Conservation (phyloP, 1,140 invertebrate genomes). For the Lepidurus couesii region DNA sequence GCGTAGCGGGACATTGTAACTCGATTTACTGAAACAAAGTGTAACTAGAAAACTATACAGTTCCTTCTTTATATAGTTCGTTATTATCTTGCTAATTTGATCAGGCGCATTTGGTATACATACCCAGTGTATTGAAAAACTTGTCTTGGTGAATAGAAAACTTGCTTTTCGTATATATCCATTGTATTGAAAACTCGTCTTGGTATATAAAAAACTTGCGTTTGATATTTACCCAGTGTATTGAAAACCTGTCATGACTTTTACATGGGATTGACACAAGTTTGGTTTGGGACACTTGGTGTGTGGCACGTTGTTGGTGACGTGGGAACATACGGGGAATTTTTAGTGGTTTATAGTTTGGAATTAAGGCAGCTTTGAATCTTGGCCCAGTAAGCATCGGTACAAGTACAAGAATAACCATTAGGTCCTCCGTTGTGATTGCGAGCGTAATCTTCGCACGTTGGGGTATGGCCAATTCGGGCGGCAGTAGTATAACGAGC, state of each 20-base stretch:
- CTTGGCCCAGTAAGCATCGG: constrained; percentile 24
- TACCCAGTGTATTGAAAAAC: too few species aligned
- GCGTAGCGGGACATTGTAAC: not conserved
- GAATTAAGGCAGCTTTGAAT: constrained; percentile 6
- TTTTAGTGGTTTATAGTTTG: not conserved
- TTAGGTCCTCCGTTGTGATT: constrained; percentile 24
- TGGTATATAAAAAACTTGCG: not conserved
- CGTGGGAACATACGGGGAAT: not conserved
- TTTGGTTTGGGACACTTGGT: not conserved
- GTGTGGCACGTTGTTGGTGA: not conserved
- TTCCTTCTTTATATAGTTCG: not conserved
- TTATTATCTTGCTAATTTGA: too few species aligned
- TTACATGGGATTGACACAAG: not conserved
- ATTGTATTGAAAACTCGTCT: too few species aligned
- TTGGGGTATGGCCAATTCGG: constrained; percentile 16
- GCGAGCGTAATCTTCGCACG: constrained; percentile 25
- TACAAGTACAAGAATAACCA: constrained; percentile 23
- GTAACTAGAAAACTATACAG: not conserved
- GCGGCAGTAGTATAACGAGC: not conserved
- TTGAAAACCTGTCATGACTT: not conserved
- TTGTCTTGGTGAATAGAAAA: too few species aligned
- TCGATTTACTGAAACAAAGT: not conserved
- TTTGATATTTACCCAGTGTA: not conserved
- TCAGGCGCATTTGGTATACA: too few species aligned
- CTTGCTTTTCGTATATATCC: too few species aligned